These are phyloP conservation scores for Netelia melanura DNA, from an alignment of 2,888 invertebrate genomes.

Conservation along the genomic window DNA sequence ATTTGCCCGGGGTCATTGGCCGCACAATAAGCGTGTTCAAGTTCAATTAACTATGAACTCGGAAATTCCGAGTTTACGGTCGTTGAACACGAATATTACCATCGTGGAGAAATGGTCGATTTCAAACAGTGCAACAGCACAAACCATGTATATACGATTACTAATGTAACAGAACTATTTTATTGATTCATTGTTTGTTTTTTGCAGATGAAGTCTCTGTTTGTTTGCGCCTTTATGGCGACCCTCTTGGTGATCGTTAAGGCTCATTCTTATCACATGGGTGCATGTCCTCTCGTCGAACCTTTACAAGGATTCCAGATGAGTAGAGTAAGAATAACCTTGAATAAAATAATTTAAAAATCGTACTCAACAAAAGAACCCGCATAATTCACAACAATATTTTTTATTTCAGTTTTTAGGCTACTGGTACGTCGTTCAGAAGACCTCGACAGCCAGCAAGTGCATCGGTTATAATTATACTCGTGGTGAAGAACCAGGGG, in stretches of 20 bases:
- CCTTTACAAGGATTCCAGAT: conserved; percentile 91
- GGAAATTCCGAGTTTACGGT: conserved; percentile 35
- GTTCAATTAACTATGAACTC: conserved; percentile 46
- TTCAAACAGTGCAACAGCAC: background rate
- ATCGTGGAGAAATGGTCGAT: background rate
- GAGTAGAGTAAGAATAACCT: conserved; percentile 87
- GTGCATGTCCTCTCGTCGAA: conserved; percentile 90
- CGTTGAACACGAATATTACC: conserved; percentile 34
- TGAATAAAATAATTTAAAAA: conserved; percentile 6
- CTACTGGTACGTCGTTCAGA: conserved; percentile 93
- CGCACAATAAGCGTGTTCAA: conserved; percentile 46
- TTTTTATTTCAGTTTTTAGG: conserved; percentile 88
- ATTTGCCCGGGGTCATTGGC: conserved; percentile 52
- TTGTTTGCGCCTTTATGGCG: conserved; percentile 68
- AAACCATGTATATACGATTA: background rate
- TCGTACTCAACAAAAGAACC: too few relatives aligned
- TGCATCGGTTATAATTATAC: conserved; percentile 93
- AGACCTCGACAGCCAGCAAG: conserved; percentile 92
- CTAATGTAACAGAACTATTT: background rate
- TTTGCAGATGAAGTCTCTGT: conserved; percentile 73
- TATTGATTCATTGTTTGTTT: conserved; percentile 24
- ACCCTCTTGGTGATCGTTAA: conserved; percentile 71
- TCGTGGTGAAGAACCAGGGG: conserved; percentile 88
- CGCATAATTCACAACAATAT: background rate
- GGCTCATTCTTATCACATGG: conserved; percentile 90